Base-by-base conservation (phyloP, 2,113 vertebrate genomes). In the human region DNA sequence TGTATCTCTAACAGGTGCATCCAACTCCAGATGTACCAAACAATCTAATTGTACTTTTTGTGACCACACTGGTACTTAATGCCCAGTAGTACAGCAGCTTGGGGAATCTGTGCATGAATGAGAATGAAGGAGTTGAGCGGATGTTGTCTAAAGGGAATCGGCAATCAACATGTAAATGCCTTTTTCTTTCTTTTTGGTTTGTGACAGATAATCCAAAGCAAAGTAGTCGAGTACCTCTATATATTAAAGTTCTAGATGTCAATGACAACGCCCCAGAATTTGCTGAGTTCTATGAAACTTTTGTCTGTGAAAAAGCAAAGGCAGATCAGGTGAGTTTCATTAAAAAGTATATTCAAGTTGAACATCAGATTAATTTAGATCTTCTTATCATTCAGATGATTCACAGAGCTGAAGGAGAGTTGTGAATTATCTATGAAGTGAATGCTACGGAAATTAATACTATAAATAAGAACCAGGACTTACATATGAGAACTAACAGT, bases 191-290 rank as follows among this genome's bases (percentile, higher is more conserved):
- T 61, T 98, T 98, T 90, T 97, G 89, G 2, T 94, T 96, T 97
- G 96, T 98, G 98, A 93, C 97, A 99, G 99, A 99, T 98, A 99
- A 99, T 96, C 99, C 99, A 32, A 99, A 99, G 55, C 99, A 99
- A 98, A 99, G 98, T 96, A 99, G 99, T 96, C 99, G 99, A 0
- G 99, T 99, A 50, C 99, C 99, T 5, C 99, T 99, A 3, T 99
- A 99, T 97, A 98, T 99, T 98, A 98, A 99, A 97, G 99, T 99
- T 94, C 98, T 99, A 96, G 99, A 99, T 89, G 98, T 99, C 98
- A 99, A 99, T 93, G 99, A 99, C 98, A 99, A 99, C 0, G 99
- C 99, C 50, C 99, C 99, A 0, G 99, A 99, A 52, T 99, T 99
- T 93, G 99, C 99, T 97, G 98, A 99, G 98, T 99, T 99, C 97